Evolutionary conservation across 2,797 vertebrate genomes (phyloP).

Genomic region (Ataeniobius toweri): DNA sequence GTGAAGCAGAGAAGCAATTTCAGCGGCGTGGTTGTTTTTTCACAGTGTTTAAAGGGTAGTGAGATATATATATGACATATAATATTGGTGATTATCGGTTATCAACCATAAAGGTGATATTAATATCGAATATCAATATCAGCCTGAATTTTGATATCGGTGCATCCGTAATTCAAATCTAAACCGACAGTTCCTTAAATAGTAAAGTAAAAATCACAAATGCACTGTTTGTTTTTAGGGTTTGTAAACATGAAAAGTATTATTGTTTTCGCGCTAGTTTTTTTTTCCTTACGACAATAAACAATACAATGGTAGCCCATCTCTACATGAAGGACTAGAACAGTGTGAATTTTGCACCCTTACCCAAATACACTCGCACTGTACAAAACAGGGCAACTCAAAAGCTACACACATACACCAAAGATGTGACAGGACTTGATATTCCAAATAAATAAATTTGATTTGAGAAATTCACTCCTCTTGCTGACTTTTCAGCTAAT

Average conservation of each 20-base stretch:
- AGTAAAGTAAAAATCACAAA: background rate
- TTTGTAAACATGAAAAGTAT: background rate
- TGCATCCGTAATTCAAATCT: too few species aligned
- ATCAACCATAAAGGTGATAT: too few species aligned
- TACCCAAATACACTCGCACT: background rate
- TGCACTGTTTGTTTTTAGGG: background rate
- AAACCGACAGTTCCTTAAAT: too few species aligned
- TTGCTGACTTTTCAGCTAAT: background rate
- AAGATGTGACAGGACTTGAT: background rate
- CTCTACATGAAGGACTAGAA: background rate
- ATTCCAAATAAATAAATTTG: background rate
- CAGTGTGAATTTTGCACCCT: background rate
- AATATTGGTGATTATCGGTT: too few species aligned
- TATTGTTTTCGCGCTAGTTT: background rate
- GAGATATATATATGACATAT: too few species aligned
- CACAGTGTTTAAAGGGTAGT: too few species aligned
- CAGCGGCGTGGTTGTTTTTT: too few species aligned
- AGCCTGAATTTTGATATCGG: too few species aligned
- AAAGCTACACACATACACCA: background rate
- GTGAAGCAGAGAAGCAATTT: too few species aligned
- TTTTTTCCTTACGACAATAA: background rate
- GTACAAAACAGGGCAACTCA: background rate
- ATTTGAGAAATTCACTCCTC: conserved; percentile 4
- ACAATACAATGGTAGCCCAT: background rate
- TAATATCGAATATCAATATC: too few species aligned